Base-by-base conservation (phyloP, 2,888 invertebrate species). In the Folsomia manolachei region DNA sequence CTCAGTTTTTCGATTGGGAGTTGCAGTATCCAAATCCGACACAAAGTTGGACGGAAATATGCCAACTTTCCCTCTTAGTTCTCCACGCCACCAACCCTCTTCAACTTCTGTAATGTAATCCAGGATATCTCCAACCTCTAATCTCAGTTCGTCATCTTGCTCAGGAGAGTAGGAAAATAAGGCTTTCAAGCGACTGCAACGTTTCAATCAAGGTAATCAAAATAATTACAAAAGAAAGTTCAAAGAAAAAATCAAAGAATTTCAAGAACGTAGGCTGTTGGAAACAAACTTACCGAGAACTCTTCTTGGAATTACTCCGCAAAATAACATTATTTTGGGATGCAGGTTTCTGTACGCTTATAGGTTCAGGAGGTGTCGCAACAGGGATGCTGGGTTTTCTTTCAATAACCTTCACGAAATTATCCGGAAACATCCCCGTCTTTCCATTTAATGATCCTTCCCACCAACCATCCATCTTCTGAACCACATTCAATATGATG, bases 21-120 rank as follows among this genome's bases (percentile, higher is more conserved):
- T 79, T 62, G 75, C 26, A 56, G 21, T 7, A 7, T 78, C 82
- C 24, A 84, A 75, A 73, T 85, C 83, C 81, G 90, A 89, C 52
- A 97, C 97, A 86, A 97, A 97, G 87, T 97, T 97, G 7, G 96
- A 97, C 2, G 97, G 97, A 84, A 97, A 97, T 75, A 97, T 94
- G 26, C 97, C 97, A 74, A 91, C 82, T 82, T 85, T 75, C 1
- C 91, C 92, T 83, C 90, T 89, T 63, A 93, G 86, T 71, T 89
- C 87, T 75, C 95, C 96, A 87, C 91, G 90, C 95, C 94, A 96
- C 92, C 92, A 93, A 39, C 95, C 95, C 83, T 95, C 95, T 84
- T 97, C 96, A 68, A 91, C 91, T 88, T 96, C 95, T 79, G 91
- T 92, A 79, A 95, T 86, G 80, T 96, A 91, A 83, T 95, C 94